A percentile compares a stretch with the other conserved stretches of the same genome.
phyloP scores from a whole-genome alignment of 1,140 invertebrate species.

The Drosophila carrolli region DNA sequence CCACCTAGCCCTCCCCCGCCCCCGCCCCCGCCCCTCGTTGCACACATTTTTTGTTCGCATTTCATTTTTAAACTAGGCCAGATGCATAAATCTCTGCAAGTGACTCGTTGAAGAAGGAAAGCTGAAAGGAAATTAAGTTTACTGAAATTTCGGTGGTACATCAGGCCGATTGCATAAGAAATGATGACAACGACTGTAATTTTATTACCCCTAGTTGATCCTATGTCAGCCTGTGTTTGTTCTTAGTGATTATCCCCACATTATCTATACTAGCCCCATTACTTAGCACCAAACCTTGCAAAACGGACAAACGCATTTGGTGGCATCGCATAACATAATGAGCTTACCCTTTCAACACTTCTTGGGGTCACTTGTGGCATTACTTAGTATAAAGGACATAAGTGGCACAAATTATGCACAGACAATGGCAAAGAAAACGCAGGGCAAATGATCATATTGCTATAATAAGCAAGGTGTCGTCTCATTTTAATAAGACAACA shows the following conservation, averaged over 20 bases:
- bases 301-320: slow-evolving; percentile 43
- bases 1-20: neutral
- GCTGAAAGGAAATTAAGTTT: slow-evolving; percentile 34
- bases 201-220: neutral
- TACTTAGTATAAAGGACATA: slow-evolving; percentile 17
- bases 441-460: slow-evolving; percentile 5
- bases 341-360: slow-evolving; percentile 27
- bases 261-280: slow-evolving; percentile 48
- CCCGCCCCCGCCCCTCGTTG: neutral
- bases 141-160: slow-evolving; percentile 23
- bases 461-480: slow-evolving; percentile 27
- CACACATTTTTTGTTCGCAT: slow-evolving; percentile 21
- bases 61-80: slow-evolving; percentile 54
- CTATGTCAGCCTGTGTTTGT: slow-evolving; percentile 17
- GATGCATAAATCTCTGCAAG: slow-evolving; percentile 47
- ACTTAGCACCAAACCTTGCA: slow-evolving; percentile 34
- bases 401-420: slow-evolving; percentile 38
- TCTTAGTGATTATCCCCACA: slow-evolving; percentile 31
- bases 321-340: slow-evolving; percentile 41
- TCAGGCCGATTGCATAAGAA: slow-evolving; percentile 28
- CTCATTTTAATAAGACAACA: slow-evolving; percentile 57
- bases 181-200: neutral
- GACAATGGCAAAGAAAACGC: slow-evolving; percentile 29
- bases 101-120: slow-evolving; percentile 22
- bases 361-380: neutral